These are phyloP conservation scores for Drosophila gunungcola DNA, from an alignment of 1,140 invertebrate species.

Conservation along the genomic window DNA sequence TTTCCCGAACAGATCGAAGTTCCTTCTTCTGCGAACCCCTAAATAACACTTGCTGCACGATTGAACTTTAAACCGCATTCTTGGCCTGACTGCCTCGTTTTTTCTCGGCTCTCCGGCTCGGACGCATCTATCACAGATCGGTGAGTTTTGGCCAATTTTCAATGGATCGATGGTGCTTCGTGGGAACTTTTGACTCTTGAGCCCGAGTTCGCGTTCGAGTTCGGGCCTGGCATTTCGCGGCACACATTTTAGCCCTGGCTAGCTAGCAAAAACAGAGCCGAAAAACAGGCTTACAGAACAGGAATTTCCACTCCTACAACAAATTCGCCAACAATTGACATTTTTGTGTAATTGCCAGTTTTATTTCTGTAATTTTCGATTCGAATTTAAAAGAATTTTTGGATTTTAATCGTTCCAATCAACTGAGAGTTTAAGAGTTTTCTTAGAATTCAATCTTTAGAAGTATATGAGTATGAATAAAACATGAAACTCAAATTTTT, in stretches of 20 bases:
- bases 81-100: slow-evolving; percentile 50
- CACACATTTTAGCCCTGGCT: slow-evolving; percentile 70
- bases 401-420: neutral
- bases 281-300: slow-evolving; percentile 78
- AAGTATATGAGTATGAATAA: too few species aligned
- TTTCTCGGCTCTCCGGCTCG: slow-evolving; percentile 21
- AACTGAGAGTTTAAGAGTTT: neutral
- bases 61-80: slow-evolving; percentile 83
- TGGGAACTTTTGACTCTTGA: slow-evolving; percentile 72
- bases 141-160: slow-evolving; percentile 66
- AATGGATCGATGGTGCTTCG: slow-evolving; percentile 45
- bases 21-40: slow-evolving; percentile 27
- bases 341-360: slow-evolving; percentile 66
- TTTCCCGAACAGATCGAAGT: slow-evolving; percentile 17
- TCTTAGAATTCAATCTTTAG: neutral
- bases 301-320: slow-evolving; percentile 83
- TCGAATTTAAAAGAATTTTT: slow-evolving; percentile 12
- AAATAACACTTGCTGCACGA: slow-evolving; percentile 80
- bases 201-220: slow-evolving; percentile 4
- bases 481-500: too few species aligned
- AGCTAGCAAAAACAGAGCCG: slow-evolving; percentile 44
- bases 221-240: slow-evolving; percentile 72
- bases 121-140: slow-evolving; percentile 65
- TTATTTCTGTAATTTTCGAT: slow-evolving; percentile 19
- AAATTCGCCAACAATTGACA: slow-evolving; percentile 64